These are phyloP conservation scores for Clarias platycephalus DNA, from an alignment of 2,797 vertebrate species.

Conservation along the genomic window DNA sequence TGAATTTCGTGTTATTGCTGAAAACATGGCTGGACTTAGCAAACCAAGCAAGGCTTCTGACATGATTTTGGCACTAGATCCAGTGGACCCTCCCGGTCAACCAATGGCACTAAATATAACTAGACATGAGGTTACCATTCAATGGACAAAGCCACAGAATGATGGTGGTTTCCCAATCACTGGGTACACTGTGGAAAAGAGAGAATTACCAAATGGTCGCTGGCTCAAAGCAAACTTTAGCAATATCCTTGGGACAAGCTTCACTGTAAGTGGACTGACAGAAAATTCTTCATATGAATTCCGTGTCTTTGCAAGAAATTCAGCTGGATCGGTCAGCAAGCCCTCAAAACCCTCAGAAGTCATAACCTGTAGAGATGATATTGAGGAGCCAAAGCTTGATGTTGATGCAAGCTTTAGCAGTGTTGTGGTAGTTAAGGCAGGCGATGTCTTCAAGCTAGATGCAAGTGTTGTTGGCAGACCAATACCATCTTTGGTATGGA, in stretches of 20 bases:
- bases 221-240: conserved; percentile 99
- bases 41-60: conserved; percentile 96
- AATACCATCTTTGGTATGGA: conserved; percentile 90
- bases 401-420: conserved; percentile 90
- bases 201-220: conserved; percentile 90
- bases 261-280: conserved; percentile 92
- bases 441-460: conserved; percentile 92
- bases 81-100: conserved; percentile 91
- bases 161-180: conserved; percentile 98
- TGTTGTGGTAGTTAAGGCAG: conserved; percentile 88
- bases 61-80: conserved; percentile 87
- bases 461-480: conserved; percentile 90
- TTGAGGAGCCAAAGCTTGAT: conserved; percentile 92
- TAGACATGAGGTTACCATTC: conserved; percentile 91
- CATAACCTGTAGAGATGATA: conserved; percentile 92
- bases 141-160: conserved; percentile 94
- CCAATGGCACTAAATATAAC: conserved; percentile 92
- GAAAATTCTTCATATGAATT: conserved; percentile 97
- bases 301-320: conserved; percentile 93
- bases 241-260: conserved; percentile 92
- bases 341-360: conserved; percentile 91
- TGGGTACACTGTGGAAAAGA: conserved; percentile 94
- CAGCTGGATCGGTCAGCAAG: conserved; percentile 89
- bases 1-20: conserved; percentile 94
- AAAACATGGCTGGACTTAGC: conserved; percentile 95